These are phyloP conservation scores for Cecropterus lyciades DNA, from an alignment of 1,140 invertebrate genomes.

Conservation along the genomic window DNA sequence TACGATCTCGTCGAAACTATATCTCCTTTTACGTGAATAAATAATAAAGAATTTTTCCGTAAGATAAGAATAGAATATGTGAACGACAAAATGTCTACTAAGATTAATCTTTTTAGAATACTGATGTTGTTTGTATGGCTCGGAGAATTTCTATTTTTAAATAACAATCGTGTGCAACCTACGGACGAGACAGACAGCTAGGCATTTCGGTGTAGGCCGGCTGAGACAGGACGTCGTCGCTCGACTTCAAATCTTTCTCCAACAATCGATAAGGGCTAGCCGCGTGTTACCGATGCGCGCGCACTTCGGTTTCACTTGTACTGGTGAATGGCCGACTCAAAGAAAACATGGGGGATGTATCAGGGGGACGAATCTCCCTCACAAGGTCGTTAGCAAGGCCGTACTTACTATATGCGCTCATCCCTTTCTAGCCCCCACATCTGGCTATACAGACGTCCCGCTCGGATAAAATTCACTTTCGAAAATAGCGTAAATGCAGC, in stretches of 20 bases:
- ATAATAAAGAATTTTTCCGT: not conserved
- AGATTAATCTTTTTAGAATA: not conserved
- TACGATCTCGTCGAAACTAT: constrained; percentile 1
- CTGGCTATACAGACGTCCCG: constrained; percentile 40
- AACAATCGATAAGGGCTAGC: constrained; percentile 69
- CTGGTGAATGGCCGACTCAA: constrained; percentile 70
- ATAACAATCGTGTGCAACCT: constrained; percentile 42
- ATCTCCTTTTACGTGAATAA: not conserved
- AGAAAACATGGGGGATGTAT: constrained; percentile 57
- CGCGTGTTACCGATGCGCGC: constrained; percentile 66
- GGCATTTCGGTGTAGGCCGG: constrained; percentile 44
- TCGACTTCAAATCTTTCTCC: constrained; percentile 55
- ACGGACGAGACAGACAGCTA: constrained; percentile 37
- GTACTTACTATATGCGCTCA: constrained; percentile 59
- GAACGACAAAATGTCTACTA: too few relatives aligned
- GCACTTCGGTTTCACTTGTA: constrained; percentile 61
- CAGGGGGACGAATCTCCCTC: constrained; percentile 52
- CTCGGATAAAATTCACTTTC: constrained; percentile 66
- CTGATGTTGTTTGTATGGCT: not conserved
- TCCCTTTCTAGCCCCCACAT: constrained; percentile 53
- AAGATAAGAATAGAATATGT: not conserved
- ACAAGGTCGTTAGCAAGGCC: constrained; percentile 72
- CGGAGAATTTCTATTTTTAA: constrained; percentile 26
- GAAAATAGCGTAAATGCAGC: constrained; percentile 64
- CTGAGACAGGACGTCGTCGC: constrained; percentile 49